phyloP scores from a whole-genome alignment of 2,888 invertebrate species.

The Monoplex corrugatus region DNA sequence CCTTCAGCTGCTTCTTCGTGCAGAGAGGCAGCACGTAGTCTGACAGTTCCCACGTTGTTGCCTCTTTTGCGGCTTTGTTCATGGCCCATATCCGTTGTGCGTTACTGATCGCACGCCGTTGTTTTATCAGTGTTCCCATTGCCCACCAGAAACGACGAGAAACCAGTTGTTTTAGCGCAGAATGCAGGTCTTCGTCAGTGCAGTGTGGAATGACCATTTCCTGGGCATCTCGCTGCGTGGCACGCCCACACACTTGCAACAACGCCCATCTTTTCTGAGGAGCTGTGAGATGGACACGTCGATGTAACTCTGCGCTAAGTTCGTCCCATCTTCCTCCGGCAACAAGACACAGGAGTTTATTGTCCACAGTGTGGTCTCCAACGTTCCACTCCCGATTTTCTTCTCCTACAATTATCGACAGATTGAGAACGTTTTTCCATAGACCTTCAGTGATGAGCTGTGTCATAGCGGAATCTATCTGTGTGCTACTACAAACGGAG shows the following conservation, averaged over 20 bases:
- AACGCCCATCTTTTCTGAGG: neutral
- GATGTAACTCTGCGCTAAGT: neutral
- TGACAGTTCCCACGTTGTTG: neutral
- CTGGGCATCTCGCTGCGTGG: neutral
- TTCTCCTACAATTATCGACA: neutral
- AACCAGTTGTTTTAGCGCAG: neutral
- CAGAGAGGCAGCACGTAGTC: neutral
- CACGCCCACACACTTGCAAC: neutral
- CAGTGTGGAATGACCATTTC: neutral
- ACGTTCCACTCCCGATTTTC: neutral
- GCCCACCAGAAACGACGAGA: constrained; percentile 1
- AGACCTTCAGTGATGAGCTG: neutral
- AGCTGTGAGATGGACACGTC: neutral
- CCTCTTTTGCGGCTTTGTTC: neutral
- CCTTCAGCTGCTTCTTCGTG: neutral
- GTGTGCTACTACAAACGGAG: neutral
- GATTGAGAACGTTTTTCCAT: neutral
- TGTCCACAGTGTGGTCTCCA: neutral
- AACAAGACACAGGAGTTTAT: neutral
- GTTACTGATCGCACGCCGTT: neutral
- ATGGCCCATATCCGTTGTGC: neutral
- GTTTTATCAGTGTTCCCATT: neutral
- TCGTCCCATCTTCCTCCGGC: neutral
- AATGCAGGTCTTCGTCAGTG: neutral
- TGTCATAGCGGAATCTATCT: neutral